Evolutionary conservation across 30 jellyfish, hydroid and myxozoan species (phyloP), one percentile per base, ranked within the genome.

Genomic region (Pelagia noctiluca): DNA sequence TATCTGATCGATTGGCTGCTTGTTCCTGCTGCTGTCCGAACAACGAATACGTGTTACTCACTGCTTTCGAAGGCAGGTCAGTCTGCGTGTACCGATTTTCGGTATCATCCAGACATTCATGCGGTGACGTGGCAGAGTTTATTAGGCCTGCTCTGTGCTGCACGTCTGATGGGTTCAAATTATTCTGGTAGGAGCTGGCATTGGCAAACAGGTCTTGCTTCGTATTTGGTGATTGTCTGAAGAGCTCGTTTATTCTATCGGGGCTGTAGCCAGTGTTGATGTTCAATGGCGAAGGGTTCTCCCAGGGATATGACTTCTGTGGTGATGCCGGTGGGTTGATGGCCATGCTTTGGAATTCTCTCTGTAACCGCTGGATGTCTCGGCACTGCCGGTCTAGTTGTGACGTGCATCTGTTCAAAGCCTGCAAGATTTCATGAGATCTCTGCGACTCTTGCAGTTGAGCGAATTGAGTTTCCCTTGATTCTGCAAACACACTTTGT

Each of bases 351-450:
- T 80, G 90, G 76, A 80, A 80, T 30, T 80, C 90, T 63, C 75
- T 80, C 34, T 80, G 90, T 16, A 80, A 52, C 61, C 62, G 53
- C 36, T 69, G 83, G 19, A 80, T 80, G 71, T 80, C 90, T 47
- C 54, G 90, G 37, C 71, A 80, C 47, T 80, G 90, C 12, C 90
- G 83, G 67, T 80, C 90, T n/a, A 80, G 76, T 29, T 80, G 90
- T 3, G 68, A 19, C 16, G 84, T 80, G 46, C 90, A 80, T 33
- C 90, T 31, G 23, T 80, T 72, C 0, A 80, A 72, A 1, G 77
- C 76, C n/a, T 80, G 90, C 50, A 80, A 49, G 32, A 80, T 63
- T 31, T 64, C 0, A 24, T 32, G 50, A 19, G 54, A 52, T 19
- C 68, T 68, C 8, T 69, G 83, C 63, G 60, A 70, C 67, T 54